phyloP scores from a whole-genome alignment of 2,113 vertebrate genomes.

The Sapajus apella region DNA sequence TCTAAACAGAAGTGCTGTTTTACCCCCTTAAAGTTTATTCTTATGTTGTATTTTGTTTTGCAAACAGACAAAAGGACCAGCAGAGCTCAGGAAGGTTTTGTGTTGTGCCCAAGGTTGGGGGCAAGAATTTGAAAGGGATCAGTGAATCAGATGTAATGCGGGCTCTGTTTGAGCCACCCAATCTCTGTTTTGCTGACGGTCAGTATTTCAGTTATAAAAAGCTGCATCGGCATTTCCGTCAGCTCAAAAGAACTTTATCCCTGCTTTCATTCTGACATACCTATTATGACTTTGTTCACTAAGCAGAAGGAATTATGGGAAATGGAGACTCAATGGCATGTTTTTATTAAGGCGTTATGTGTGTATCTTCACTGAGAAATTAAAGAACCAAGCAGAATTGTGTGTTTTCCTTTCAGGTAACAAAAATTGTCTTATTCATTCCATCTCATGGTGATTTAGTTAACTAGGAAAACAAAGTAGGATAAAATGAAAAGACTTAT shows the following conservation, averaged over 20 bases:
- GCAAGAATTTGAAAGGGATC: constrained; percentile 90
- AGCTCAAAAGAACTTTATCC: constrained; percentile 86
- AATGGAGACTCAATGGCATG: constrained; percentile 74
- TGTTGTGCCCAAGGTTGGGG: constrained; percentile 83
- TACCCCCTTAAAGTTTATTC: constrained; percentile 74
- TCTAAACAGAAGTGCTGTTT: constrained; percentile 62
- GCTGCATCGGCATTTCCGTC: constrained; percentile 86
- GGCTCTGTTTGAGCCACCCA: constrained; percentile 90
- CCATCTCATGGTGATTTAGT: constrained; percentile 35
- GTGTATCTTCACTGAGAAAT: constrained; percentile 69
- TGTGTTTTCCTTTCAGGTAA: constrained; percentile 67
- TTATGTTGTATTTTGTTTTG: constrained; percentile 84
- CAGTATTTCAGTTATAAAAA: constrained; percentile 85
- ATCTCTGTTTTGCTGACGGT: constrained; percentile 92
- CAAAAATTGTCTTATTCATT: constrained; percentile 53
- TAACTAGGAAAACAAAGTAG: constrained; percentile 38
- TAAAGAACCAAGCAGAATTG: constrained; percentile 47
- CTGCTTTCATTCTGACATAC: constrained; percentile 85
- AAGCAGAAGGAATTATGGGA: constrained; percentile 85
- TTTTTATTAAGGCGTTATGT: constrained; percentile 80
- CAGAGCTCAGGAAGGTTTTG: constrained; percentile 88
- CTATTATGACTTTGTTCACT: constrained; percentile 85
- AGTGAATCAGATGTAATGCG: constrained; percentile 95
- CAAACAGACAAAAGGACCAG: constrained; percentile 86
- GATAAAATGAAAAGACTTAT: neutral